Conservation (phyloP, 1,140 invertebrate species). For the Zaprionus camerounensis region DNA sequence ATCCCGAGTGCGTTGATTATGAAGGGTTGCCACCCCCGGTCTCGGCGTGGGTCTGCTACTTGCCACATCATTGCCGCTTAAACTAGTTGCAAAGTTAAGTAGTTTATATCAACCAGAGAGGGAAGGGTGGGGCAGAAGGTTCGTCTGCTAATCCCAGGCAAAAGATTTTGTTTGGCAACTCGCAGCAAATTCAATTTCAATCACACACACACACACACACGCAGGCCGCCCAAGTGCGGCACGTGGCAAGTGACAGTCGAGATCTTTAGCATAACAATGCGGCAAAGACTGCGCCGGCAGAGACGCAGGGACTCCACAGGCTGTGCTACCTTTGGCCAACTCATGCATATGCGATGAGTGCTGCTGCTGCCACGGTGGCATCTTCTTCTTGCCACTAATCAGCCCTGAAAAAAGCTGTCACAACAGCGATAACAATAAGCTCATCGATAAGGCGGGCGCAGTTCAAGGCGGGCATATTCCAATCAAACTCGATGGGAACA, state of each 20-base stretch:
- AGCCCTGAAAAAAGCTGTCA: constrained; percentile 62
- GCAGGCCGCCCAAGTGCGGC: constrained; percentile 33
- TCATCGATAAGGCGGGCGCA: constrained; percentile 32
- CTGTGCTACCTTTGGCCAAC: constrained; percentile 62
- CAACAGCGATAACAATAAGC: constrained; percentile 69
- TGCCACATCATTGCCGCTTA: constrained; percentile 64
- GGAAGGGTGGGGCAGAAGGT: background rate
- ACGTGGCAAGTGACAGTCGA: constrained; percentile 76
- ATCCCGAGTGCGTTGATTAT: constrained; percentile 69
- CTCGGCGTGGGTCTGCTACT: constrained; percentile 27
- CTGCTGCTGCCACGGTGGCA: constrained; percentile 6
- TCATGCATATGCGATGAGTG: constrained; percentile 76
- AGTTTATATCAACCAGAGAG: constrained; percentile 61
- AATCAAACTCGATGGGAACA: constrained; percentile 36
- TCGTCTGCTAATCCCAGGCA: constrained; percentile 63
- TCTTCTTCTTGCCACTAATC: constrained; percentile 56
- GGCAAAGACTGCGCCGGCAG: constrained; percentile 1
- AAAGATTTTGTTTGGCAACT: constrained; percentile 36
- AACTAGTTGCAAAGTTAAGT: constrained; percentile 82
- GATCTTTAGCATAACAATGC: constrained; percentile 76
- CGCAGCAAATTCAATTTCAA: constrained; percentile 74
- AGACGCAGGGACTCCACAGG: constrained; percentile 2
- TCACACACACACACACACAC: constrained; percentile 49
- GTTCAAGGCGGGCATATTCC: constrained; percentile 41
- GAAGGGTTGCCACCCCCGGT: constrained; percentile 61